Conservation (phyloP, 2,113 vertebrate genomes). For the Seriola dumerili region DNA sequence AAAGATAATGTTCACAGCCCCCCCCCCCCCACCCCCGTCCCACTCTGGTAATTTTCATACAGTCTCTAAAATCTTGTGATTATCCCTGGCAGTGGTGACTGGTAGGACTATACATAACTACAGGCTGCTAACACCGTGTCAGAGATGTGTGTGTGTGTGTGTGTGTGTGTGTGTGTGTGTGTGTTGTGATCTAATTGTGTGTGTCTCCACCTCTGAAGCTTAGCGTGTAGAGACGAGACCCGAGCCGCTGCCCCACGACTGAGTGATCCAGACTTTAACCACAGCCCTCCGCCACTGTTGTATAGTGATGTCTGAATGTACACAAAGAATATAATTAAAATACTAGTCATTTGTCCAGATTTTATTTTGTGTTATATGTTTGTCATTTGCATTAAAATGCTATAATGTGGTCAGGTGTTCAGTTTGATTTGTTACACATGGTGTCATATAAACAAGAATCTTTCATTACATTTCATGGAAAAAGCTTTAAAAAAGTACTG, state of each 20-base stretch:
- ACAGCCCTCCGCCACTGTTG: constrained; percentile 60
- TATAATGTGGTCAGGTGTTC: constrained; percentile 49
- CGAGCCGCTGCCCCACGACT: constrained; percentile 50
- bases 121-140: background rate
- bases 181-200: background rate
- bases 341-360: constrained; percentile 62
- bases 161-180: background rate
- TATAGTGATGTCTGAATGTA: constrained; percentile 81
- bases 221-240: constrained; percentile 60
- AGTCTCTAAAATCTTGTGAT: background rate
- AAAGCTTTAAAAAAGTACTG: background rate
- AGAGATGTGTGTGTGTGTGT: background rate
- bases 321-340: constrained; percentile 70
- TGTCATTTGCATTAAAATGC: constrained; percentile 76
- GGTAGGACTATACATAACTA: background rate
- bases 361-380: constrained; percentile 68
- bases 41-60: background rate
- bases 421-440: constrained; percentile 36
- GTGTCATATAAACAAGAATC: background rate
- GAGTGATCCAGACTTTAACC: constrained; percentile 36
- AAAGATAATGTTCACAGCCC: background rate
- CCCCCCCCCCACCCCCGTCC: background rate
- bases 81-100: background rate
- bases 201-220: constrained; percentile 29
- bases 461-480: constrained; percentile 1